A percentile compares a stretch with the other conserved stretches of the same genome.
phyloP scores from a whole-genome alignment of 2,113 vertebrate species.

The Cephalopterus ornatus region DNA sequence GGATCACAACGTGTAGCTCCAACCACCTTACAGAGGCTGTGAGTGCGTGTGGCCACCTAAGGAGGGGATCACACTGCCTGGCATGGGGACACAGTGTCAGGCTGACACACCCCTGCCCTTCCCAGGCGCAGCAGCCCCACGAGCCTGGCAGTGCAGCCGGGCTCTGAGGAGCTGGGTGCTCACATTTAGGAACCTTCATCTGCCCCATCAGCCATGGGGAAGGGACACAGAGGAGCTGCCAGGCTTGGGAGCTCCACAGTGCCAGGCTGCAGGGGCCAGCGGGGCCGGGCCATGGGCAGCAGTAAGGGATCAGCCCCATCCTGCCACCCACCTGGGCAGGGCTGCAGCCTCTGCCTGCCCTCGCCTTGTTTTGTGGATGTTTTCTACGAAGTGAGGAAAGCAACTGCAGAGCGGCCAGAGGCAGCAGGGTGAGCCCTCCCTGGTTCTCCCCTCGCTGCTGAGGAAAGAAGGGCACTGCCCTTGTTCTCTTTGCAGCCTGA shows the following conservation, averaged over 20 bases:
- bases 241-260: not conserved
- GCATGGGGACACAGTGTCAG: too few relatives aligned
- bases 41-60: not conserved
- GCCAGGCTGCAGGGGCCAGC: not conserved
- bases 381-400: not conserved
- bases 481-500: not conserved
- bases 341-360: not conserved
- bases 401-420: not conserved
- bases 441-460: too few relatives aligned
- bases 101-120: not conserved
- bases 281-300: not conserved
- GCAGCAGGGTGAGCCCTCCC: not conserved
- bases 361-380: not conserved
- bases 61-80: not conserved
- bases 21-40: not conserved
- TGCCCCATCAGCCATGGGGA: not conserved
- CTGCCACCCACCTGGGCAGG: not conserved
- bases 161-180: not conserved
- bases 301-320: not conserved
- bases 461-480: not conserved
- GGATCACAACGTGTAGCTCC: accelerated
- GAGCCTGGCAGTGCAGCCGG: not conserved
- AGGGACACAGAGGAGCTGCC: not conserved
- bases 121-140: not conserved
- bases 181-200: not conserved